Evolutionary conservation across 2,888 invertebrate genomes (phyloP).

Genomic region (Tethea ocularis): DNA sequence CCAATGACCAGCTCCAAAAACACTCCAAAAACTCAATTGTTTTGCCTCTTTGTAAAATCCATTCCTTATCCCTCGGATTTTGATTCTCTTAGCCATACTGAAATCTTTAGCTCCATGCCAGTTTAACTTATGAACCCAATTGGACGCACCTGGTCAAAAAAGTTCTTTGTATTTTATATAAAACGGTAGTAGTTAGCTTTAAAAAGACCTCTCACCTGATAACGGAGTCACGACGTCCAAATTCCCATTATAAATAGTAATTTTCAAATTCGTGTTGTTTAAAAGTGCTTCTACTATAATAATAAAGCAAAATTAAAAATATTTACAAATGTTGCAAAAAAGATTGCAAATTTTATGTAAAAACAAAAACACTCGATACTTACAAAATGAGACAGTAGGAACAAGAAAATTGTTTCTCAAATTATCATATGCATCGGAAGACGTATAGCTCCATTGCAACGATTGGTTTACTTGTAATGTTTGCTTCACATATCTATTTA

Average conservation of each 20-base stretch:
- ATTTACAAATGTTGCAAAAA: not conserved
- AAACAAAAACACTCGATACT: slow-evolving; percentile 35
- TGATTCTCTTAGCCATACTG: slow-evolving; percentile 43
- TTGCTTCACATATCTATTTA: slow-evolving; percentile 69
- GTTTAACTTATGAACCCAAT: slow-evolving; percentile 72
- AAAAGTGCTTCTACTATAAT: slow-evolving; percentile 72
- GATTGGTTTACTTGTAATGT: slow-evolving; percentile 63
- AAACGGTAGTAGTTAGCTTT: no score
- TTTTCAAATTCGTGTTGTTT: slow-evolving; percentile 61
- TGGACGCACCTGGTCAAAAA: slow-evolving; percentile 61
- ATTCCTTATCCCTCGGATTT: slow-evolving; percentile 57
- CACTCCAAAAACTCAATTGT: slow-evolving; percentile 69
- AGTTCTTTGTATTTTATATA: slow-evolving; percentile 7
- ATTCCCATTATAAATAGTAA: slow-evolving; percentile 73
- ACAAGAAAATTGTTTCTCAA: slow-evolving; percentile 59
- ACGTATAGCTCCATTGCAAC: slow-evolving; percentile 58
- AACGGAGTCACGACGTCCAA: slow-evolving; percentile 71
- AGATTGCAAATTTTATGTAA: not conserved
- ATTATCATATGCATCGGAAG: slow-evolving; percentile 50
- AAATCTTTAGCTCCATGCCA: slow-evolving; percentile 68
- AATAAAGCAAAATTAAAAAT: not conserved
- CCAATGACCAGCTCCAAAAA: slow-evolving; percentile 75
- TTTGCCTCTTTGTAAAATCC: slow-evolving; percentile 66
- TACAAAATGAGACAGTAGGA: slow-evolving; percentile 68
- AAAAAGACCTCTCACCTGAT: slow-evolving; percentile 52